A percentile compares a stretch with the other conserved stretches of the same genome.
Evolutionary conservation across 2,113 vertebrate species (phyloP).

Genomic region (Limnothrissa miodon): DNA sequence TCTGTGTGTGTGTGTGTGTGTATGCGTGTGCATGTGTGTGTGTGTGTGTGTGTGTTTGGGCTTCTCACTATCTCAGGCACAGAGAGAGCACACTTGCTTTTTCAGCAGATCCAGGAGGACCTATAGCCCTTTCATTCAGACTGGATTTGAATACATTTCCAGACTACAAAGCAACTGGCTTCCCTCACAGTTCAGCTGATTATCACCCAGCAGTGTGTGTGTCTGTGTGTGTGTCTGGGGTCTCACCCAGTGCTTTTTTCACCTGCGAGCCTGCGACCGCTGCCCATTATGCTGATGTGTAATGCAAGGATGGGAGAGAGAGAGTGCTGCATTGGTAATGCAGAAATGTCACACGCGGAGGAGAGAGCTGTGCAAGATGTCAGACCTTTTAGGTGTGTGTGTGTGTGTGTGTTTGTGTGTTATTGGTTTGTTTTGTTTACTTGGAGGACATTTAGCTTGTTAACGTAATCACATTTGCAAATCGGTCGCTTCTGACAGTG

Average conservation of each 20-base stretch:
- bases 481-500: not conserved
- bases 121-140: constrained; percentile 4
- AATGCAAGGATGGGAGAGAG: not conserved
- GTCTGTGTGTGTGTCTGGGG: constrained; percentile 2
- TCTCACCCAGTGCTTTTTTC: not conserved
- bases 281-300: not conserved
- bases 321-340: not conserved
- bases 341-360: not conserved
- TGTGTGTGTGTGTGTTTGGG: constrained; percentile 11
- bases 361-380: not conserved
- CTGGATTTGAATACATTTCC: constrained; percentile 12
- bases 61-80: constrained; percentile 21
- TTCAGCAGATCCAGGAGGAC: not conserved
- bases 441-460: not conserved
- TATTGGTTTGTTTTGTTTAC: not conserved
- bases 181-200: not conserved
- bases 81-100: not conserved
- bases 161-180: constrained; percentile 15
- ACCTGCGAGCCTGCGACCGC: not conserved
- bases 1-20: not conserved
- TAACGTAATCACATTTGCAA: not conserved
- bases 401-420: not conserved
- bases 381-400: not conserved
- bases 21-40: not conserved
- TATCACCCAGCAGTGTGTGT: not conserved